Evolutionary conservation across 2,888 invertebrate genomes (phyloP).

Genomic region (Hyposoter dolosus): DNA sequence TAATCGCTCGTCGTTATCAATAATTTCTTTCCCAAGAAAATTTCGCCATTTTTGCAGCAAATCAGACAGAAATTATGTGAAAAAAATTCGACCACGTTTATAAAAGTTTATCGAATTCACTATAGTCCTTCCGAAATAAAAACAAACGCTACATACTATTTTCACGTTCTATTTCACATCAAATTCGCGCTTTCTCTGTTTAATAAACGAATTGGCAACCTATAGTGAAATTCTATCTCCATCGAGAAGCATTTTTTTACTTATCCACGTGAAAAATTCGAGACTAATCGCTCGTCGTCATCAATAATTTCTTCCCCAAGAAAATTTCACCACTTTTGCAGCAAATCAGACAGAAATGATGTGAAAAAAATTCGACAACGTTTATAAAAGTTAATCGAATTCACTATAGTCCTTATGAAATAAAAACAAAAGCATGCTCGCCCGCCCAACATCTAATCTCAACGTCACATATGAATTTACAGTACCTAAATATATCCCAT

Average conservation of each 20-base stretch:
- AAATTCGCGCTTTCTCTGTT: background rate
- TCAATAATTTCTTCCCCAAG: no score
- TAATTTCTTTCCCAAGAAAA: no score
- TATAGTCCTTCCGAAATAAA: no score
- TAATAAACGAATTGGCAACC: background rate
- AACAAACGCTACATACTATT: background rate
- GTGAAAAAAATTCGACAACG: background rate
- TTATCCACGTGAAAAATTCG: background rate
- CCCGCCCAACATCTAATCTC: constrained; percentile 37
- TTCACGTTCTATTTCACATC: constrained; percentile 30
- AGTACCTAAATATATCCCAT: constrained; percentile 84
- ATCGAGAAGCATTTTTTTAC: background rate
- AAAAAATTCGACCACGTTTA: no score
- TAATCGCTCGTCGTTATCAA: no score
- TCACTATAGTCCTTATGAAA: constrained; percentile 26
- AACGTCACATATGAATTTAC: constrained; percentile 73
- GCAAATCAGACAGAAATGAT: no score
- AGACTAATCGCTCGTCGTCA: no score
- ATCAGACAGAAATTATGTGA: no score
- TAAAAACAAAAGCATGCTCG: constrained; percentile 52
- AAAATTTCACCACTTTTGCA: no score
- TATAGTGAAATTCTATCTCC: constrained; percentile 10
- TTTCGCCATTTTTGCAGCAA: no score
- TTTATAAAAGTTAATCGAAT: constrained; percentile 15
- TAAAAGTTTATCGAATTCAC: no score